Conservation (phyloP, 1,140 invertebrate species). For the Drosophila mayri region DNA sequence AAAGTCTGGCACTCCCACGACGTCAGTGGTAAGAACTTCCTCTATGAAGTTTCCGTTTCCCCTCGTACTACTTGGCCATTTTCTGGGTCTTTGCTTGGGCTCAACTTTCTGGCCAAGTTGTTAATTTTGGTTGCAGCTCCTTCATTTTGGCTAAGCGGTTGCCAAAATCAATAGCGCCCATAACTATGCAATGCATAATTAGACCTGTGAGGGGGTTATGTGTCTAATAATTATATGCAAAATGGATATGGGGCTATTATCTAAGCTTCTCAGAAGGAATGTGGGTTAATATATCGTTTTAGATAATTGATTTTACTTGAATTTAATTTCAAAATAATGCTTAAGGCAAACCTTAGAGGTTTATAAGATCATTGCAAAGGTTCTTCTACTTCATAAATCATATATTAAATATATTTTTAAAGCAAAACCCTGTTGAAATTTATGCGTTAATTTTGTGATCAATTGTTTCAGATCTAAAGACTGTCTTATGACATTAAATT, state of each 20-base stretch:
- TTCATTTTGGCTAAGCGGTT: constrained; percentile 4
- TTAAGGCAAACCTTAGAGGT: background rate
- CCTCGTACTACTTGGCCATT: background rate
- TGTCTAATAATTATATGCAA: constrained; percentile 31
- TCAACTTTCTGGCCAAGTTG: constrained; percentile 1
- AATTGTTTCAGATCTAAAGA: background rate
- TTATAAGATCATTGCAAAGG: background rate
- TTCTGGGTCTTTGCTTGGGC: background rate
- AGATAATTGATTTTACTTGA: background rate
- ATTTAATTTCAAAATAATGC: background rate
- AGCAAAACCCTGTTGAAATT: background rate
- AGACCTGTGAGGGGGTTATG: constrained; percentile 1
- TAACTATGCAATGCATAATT: constrained; percentile 68
- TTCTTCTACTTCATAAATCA: background rate
- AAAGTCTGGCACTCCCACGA: constrained; percentile 19
- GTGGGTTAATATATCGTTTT: background rate
- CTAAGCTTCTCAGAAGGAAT: background rate
- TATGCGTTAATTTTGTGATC: background rate
- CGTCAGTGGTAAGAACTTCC: background rate
- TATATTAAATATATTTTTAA: background rate
- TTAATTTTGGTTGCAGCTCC: background rate
- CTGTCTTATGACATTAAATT: background rate
- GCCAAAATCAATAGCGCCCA: constrained; percentile 50
- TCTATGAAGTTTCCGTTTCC: constrained; percentile 10
- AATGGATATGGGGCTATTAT: constrained; percentile 18